phyloP scores from a whole-genome alignment of 2,113 vertebrate genomes.

The Sorex araneus region DNA sequence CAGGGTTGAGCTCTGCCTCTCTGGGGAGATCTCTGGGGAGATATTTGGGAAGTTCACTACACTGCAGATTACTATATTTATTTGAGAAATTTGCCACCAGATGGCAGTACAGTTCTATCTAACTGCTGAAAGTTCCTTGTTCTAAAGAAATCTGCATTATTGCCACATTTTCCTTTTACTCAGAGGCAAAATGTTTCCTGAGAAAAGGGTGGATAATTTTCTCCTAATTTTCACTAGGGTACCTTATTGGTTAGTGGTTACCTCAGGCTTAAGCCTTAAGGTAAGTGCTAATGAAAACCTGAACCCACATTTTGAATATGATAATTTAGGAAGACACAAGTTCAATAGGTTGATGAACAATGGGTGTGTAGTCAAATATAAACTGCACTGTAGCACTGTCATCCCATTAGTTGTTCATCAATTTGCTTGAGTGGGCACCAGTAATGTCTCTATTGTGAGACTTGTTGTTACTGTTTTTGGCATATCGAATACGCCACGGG shows the following conservation, averaged over 20 bases:
- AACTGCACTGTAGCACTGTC: too few species aligned
- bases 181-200: neutral
- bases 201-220: neutral
- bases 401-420: too few species aligned
- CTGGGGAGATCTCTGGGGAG: too few species aligned
- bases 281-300: neutral
- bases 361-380: neutral
- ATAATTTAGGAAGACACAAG: neutral
- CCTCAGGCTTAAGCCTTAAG: neutral
- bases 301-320: neutral
- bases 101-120: conserved; percentile 44
- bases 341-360: neutral
- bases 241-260: neutral
- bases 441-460: too few species aligned
- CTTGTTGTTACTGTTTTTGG: too few species aligned
- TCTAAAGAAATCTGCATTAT: neutral
- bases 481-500: too few species aligned
- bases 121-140: neutral
- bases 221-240: neutral
- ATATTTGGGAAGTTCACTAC: too few species aligned
- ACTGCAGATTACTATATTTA: neutral
- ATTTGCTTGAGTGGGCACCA: too few species aligned
- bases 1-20: too few species aligned
- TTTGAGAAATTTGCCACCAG: conserved; percentile 31
- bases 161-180: too few species aligned